Evolutionary conservation across 1,140 invertebrate genomes (phyloP).

Genomic region (Colletes latitarsis): DNA sequence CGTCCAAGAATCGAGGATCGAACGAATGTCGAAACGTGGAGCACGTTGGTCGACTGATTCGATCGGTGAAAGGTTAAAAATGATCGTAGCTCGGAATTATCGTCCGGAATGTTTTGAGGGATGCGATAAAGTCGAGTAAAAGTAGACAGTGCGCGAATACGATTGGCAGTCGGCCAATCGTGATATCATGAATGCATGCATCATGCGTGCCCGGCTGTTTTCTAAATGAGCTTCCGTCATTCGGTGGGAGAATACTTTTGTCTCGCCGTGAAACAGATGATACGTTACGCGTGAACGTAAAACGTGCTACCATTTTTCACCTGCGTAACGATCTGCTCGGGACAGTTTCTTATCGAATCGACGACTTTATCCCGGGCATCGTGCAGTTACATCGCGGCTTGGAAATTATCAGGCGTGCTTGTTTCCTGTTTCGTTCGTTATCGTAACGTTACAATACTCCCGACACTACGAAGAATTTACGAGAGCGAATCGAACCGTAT

Average conservation of each 20-base stretch:
- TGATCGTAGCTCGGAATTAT: background rate
- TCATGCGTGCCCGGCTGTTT: conserved; percentile 35
- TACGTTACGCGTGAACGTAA: conserved; percentile 1
- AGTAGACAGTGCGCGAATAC: conserved; percentile 28
- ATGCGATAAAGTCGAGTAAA: conserved; percentile 27
- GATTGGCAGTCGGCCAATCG: conserved; percentile 47
- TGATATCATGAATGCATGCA: conserved; percentile 55
- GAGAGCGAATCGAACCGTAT: too few species aligned
- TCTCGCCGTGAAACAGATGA: conserved; percentile 9
- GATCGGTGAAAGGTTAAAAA: conserved; percentile 3
- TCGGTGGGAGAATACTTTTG: conserved; percentile 23
- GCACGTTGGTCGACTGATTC: background rate
- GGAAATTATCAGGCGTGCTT: background rate
- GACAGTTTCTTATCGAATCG: background rate
- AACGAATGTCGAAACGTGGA: background rate
- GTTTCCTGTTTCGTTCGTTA: background rate
- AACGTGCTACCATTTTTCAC: background rate
- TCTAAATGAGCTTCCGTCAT: conserved; percentile 32
- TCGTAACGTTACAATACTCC: background rate
- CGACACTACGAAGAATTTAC: too few species aligned
- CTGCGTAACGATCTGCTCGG: background rate
- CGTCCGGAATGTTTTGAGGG: conserved; percentile 11
- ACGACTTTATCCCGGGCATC: background rate
- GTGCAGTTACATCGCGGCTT: background rate
- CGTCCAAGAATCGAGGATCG: too few species aligned